Evolutionary conservation across 2,797 vertebrate species (phyloP).

Genomic region (Acrossocheilus fasciatus): DNA sequence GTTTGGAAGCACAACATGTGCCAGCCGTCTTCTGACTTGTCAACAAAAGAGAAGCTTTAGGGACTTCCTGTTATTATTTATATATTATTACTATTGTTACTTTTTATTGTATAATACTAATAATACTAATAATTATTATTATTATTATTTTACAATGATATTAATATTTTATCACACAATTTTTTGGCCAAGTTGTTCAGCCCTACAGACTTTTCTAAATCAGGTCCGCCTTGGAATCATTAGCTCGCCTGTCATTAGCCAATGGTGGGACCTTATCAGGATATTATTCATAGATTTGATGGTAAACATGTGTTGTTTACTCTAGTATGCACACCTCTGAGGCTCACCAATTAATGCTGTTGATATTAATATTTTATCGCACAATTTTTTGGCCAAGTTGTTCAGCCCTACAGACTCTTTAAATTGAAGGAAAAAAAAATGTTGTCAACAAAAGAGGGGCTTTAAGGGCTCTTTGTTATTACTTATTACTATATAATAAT

Average conservation of each 20-base stretch:
- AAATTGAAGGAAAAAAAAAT: no score
- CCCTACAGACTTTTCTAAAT: slow-evolving; percentile 8
- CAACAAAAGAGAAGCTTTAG: not conserved
- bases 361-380: no score
- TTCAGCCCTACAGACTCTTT: no score
- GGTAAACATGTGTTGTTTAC: slow-evolving; percentile 65
- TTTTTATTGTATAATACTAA: not conserved
- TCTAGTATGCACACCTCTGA: slow-evolving; percentile 48
- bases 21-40: not conserved
- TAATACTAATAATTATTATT: no score
- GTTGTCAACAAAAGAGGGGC: no score
- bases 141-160: no score
- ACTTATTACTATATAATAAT: no score
- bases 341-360: slow-evolving; percentile 67
- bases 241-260: slow-evolving; percentile 45
- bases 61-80: not conserved
- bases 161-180: no score
- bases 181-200: no score
- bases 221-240: slow-evolving; percentile 33
- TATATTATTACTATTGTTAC: not conserved
- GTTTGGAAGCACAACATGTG: not conserved
- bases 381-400: no score
- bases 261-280: slow-evolving; percentile 49
- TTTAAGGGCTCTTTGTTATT: no score
- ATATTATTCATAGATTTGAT: slow-evolving; percentile 64